Percentiles rank a stretch among this genome's conserved stretches.
Conservation (phyloP, 1,140 invertebrate genomes). For the Theocolax elegans region DNA sequence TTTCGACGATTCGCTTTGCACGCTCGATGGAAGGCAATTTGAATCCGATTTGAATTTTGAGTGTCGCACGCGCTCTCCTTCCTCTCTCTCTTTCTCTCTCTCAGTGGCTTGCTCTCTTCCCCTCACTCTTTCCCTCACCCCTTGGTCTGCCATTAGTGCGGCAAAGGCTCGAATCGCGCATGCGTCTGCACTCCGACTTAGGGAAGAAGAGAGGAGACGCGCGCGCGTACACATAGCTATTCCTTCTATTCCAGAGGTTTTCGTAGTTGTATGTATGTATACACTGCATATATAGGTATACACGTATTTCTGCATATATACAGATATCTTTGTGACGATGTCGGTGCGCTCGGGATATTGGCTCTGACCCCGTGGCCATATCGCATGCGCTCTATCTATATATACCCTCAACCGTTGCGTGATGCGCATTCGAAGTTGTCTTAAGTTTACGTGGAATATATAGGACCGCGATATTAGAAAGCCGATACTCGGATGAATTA, state of each 20-base stretch:
- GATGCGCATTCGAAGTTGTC: slow-evolving; percentile 7
- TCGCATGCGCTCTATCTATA: background rate
- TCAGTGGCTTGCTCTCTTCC: background rate
- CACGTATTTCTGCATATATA: background rate
- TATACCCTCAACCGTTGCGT: background rate
- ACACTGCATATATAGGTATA: background rate
- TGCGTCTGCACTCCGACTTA: background rate
- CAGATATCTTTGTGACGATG: background rate
- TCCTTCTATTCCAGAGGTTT: too few relatives aligned
- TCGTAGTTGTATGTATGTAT: too few relatives aligned
- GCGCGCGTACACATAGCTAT: background rate
- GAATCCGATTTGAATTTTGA: slow-evolving; percentile 23
- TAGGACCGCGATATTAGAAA: slow-evolving; percentile 3
- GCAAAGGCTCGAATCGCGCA: background rate
- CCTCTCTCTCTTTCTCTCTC: slow-evolving; percentile 3
- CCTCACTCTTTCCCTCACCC: too few relatives aligned
- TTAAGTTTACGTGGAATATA: slow-evolving; percentile 3
- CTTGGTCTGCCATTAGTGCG: background rate
- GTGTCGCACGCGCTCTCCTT: background rate
- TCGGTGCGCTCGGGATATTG: background rate
- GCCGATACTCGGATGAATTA: slow-evolving; percentile 7
- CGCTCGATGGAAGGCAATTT: slow-evolving; percentile 2
- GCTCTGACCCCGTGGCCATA: background rate
- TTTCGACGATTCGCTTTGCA: slow-evolving; percentile 20
- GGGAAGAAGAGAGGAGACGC: background rate